Evolutionary conservation across 2,888 invertebrate genomes (phyloP).

Genomic region (Chaetoderma sp.): DNA sequence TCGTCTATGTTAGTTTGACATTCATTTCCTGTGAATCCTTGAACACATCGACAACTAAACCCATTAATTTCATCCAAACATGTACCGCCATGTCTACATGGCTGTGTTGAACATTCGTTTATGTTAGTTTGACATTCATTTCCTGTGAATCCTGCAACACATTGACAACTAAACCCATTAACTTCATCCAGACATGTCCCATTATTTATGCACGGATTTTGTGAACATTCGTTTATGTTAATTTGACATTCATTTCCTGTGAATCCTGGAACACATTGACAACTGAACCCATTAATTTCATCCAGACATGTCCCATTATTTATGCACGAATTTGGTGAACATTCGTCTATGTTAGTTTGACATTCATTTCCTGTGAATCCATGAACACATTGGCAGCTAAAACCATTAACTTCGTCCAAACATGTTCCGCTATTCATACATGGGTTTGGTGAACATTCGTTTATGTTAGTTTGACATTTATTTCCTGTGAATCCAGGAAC

Average conservation of each 20-base stretch:
- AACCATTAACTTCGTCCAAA: too few species aligned
- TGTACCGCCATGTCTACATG: neutral
- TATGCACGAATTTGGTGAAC: neutral
- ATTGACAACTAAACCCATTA: neutral
- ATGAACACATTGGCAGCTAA: too few species aligned
- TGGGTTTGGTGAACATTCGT: too few species aligned
- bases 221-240: neutral
- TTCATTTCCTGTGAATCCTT: neutral
- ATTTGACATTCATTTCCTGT: neutral
- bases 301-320: neutral
- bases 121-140: neutral
- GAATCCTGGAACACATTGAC: slow-evolving; percentile 1
- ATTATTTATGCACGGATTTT: slow-evolving; percentile 1
- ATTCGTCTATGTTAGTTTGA: slow-evolving; percentile 7
- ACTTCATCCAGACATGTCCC: neutral
- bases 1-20: slow-evolving; percentile 2
- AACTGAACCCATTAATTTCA: neutral
- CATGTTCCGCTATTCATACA: too few species aligned
- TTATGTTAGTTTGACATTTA: too few species aligned
- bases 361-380: slow-evolving; percentile 4
- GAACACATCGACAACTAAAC: neutral
- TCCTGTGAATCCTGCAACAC: neutral
- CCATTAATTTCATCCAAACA: neutral
- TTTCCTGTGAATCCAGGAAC: too few species aligned
- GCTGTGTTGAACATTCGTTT: neutral